Evolutionary conservation across 2,797 vertebrate genomes (phyloP).

Genomic region (Takifugu rubripes): DNA sequence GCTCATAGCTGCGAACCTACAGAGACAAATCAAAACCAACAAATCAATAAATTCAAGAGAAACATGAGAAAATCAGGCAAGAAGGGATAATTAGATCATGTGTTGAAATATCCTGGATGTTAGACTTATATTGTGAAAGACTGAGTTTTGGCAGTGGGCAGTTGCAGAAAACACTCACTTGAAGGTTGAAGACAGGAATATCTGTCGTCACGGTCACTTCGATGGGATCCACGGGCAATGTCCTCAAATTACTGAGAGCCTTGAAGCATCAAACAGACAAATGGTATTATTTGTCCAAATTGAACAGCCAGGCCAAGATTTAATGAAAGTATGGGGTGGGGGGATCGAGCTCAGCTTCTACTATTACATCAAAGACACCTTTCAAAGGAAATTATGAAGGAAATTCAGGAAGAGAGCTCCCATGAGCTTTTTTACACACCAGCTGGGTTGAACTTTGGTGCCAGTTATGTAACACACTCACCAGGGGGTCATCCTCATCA

Average conservation of each 20-base stretch:
- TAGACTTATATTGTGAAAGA: neutral
- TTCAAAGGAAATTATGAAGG: conserved; percentile 25
- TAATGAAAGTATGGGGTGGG: conserved; percentile 18
- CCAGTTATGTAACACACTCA: conserved; percentile 39
- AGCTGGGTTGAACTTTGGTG: neutral
- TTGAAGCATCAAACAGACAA: conserved; percentile 51
- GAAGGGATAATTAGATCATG: too few species aligned
- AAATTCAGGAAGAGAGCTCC: conserved; percentile 8
- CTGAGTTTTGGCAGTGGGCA: neutral
- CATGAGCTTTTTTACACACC: neutral
- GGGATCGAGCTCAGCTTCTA: conserved; percentile 7
- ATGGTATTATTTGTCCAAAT: conserved; percentile 30
- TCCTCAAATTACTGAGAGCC: conserved; percentile 37
- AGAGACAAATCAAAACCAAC: conserved; percentile 1
- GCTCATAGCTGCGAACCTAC: conserved; percentile 71
- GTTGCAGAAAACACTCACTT: conserved; percentile 50
- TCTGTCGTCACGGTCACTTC: conserved; percentile 48
- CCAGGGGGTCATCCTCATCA: conserved; percentile 49
- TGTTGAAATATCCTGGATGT: too few species aligned
- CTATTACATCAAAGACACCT: conserved; percentile 22
- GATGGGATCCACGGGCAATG: conserved; percentile 47
- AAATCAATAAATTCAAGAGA: neutral
- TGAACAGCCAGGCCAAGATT: conserved; percentile 14
- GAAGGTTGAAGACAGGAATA: conserved; percentile 69
- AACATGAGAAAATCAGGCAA: too few species aligned